Percentiles rank a stretch among this genome's conserved stretches.
phyloP scores from a whole-genome alignment of 2,113 vertebrate genomes.

The Silurus asotus region DNA sequence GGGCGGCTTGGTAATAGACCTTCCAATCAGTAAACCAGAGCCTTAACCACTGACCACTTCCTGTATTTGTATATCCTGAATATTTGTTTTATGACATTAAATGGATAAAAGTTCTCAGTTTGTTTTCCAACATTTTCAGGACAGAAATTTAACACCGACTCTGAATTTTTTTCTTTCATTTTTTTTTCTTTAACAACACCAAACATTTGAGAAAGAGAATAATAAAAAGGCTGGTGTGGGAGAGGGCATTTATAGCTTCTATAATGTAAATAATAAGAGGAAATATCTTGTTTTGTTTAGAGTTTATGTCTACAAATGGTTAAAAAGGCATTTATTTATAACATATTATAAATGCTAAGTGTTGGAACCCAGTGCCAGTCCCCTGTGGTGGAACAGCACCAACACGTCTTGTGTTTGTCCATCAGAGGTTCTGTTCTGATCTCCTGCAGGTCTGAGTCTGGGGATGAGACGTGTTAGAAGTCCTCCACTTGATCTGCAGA shows the following conservation, averaged over 20 bases:
- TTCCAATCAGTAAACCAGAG: too few relatives aligned
- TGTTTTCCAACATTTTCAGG: neutral
- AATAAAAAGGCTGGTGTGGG: neutral
- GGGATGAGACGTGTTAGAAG: slow-evolving; percentile 47
- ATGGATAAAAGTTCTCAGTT: too few relatives aligned
- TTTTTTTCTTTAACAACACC: neutral
- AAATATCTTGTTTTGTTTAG: neutral
- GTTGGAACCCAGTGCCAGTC: neutral
- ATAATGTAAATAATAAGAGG: neutral
- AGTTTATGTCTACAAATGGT: neutral
- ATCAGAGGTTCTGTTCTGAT: neutral
- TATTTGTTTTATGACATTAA: too few relatives aligned
- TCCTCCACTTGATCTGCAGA: slow-evolving; percentile 43
- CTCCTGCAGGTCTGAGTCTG: slow-evolving; percentile 36
- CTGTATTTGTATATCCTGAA: too few relatives aligned
- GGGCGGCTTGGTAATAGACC: too few relatives aligned
- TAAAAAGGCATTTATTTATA: neutral
- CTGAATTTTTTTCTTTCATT: neutral
- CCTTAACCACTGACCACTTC: too few relatives aligned
- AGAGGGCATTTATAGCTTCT: neutral
- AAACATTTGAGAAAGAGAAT: neutral
- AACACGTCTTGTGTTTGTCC: neutral
- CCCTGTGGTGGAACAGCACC: neutral
- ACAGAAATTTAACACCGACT: neutral
- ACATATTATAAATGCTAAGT: neutral